These are phyloP conservation scores for Caenorhabditis angaria DNA, from an alignment of 2,888 invertebrate species.

Conservation along the genomic window DNA sequence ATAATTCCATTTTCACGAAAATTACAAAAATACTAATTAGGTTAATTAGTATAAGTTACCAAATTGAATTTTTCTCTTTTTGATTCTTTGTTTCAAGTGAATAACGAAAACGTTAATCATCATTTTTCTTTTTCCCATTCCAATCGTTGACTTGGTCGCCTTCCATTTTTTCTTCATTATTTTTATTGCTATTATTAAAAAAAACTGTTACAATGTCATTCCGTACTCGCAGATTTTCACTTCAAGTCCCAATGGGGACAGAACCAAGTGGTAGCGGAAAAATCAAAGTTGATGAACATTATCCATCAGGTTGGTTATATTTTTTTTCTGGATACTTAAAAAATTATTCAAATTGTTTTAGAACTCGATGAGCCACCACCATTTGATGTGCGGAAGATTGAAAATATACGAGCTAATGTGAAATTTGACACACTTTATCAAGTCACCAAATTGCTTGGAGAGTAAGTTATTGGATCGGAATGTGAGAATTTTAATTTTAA, in stretches of 20 bases:
- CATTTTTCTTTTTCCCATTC: background rate
- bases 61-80: no score
- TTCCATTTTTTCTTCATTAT: background rate
- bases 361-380: conserved; percentile 68
- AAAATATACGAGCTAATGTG: conserved; percentile 62
- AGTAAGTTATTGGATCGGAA: conserved; percentile 45
- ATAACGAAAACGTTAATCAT: background rate
- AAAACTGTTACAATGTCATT: conserved; percentile 10
- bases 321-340: no score
- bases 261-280: conserved; percentile 45
- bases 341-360: no score
- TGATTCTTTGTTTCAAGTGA: background rate
- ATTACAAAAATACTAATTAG: no score
- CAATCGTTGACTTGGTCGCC: background rate
- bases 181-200: background rate
- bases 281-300: conserved; percentile 50
- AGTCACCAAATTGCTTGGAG: conserved; percentile 62
- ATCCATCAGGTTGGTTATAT: conserved; percentile 45
- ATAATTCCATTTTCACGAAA: no score
- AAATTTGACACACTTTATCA: conserved; percentile 66
- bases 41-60: no score
- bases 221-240: conserved; percentile 39
- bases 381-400: conserved; percentile 62
- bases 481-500: conserved; percentile 1
- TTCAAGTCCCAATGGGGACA: conserved; percentile 51